Evolutionary conservation across 2,113 vertebrate species (phyloP).

Genomic region (Notothenia coriiceps): DNA sequence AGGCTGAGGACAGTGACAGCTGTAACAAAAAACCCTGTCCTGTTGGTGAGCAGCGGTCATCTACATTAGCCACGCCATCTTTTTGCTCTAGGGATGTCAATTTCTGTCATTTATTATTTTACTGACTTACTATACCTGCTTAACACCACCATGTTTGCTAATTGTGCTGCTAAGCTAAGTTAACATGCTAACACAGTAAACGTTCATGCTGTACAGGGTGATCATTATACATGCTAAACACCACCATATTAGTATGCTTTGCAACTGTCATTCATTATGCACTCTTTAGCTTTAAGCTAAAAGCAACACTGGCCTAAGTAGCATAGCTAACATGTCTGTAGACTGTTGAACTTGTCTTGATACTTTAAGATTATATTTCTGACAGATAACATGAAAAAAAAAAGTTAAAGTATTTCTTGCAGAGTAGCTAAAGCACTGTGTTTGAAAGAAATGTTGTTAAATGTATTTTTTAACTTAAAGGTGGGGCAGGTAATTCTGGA

Average conservation of each 20-base stretch:
- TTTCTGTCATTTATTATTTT: background rate
- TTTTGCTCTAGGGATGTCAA: background rate
- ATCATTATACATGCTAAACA: background rate
- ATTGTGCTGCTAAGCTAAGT: too few species aligned
- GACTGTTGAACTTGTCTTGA: background rate
- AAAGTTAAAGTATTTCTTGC: background rate
- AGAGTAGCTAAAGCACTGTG: background rate
- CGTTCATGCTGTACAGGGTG: too few species aligned
- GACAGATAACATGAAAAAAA: too few species aligned
- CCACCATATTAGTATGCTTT: background rate
- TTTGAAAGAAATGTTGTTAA: background rate
- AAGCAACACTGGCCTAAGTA: background rate
- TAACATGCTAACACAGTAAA: background rate
- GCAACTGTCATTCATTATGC: background rate
- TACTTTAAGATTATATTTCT: background rate
- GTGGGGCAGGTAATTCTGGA: too few species aligned
- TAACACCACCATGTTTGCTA: too few species aligned
- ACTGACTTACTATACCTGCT: too few species aligned
- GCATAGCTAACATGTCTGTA: background rate
- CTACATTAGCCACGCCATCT: background rate
- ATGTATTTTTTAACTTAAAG: too few species aligned
- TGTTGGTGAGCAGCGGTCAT: constrained; percentile 83
- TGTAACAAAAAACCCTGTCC: constrained; percentile 93
- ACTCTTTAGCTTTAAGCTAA: background rate
- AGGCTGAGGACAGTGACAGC: constrained; percentile 86